Evolutionary conservation across 2,888 invertebrate genomes (phyloP), one percentile per base, ranked within the genome.

Genomic region (Andrena trimmerana): DNA sequence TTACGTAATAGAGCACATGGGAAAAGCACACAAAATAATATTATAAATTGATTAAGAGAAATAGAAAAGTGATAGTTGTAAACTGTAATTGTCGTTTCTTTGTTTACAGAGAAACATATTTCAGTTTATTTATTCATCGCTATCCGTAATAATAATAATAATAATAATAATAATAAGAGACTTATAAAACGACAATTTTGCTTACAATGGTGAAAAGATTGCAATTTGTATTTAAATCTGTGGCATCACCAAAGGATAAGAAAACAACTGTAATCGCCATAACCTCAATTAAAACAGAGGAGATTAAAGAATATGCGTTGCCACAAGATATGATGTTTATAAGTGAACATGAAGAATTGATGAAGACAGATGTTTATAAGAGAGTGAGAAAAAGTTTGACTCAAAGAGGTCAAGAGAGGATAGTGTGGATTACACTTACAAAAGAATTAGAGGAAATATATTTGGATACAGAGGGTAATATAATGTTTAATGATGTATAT

Each of bases 401-500:
- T 57, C 74, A 85, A 81, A 87, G 88, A 81, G 73, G 77, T 48
- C 84, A 87, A 71, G 77, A 82, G 54, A 82, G 76, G 10, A 36
- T 10, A 36, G 36, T 36, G 36, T 36, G 36, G 36, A 36, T 36
- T 36, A 36, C 36, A 65, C 29, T 60, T 8, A 29, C 27, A 29
- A 16, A 29, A 27, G 59, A 60, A 60, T 13, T 60, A 1, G 10
- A 84, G 57, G 7, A 72, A 42, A 63, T 66, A 76, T 69, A 59
- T 57, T 36, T 69, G 2, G 59, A 42, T 69, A 73, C n/a, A 73
- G 85, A 85, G 27, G 85, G 68, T 57, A 89, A 89, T 68, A 78
- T 86, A 36, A 66, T 74, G 52, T 89, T 88, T 74, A 80, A 82
- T 42, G 88, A 83, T 65, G 16, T 67, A 50, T 86, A 85, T 66